phyloP scores from a whole-genome alignment of 2,797 vertebrate species.

The Poecilia velifera region DNA sequence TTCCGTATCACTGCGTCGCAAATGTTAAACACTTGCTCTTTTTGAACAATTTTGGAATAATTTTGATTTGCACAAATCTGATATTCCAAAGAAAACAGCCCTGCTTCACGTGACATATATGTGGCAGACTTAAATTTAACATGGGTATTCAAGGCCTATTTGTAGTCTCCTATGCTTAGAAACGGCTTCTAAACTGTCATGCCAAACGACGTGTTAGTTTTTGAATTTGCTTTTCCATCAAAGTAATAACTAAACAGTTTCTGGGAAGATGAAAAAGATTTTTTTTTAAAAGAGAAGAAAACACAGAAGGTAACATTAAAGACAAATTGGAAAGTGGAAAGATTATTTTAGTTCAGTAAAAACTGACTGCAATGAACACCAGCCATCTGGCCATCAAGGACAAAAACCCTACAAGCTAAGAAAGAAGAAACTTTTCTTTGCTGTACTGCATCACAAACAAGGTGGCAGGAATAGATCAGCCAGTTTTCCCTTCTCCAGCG shows the following conservation, averaged over 20 bases:
- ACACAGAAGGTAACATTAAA: background rate
- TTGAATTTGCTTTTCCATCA: background rate
- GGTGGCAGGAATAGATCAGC: background rate
- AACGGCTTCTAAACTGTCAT: background rate
- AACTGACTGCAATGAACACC: background rate
- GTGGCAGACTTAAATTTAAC: background rate
- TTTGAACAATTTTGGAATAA: background rate
- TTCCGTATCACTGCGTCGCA: constrained; percentile 19
- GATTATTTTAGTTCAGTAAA: background rate
- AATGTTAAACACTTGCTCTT: background rate
- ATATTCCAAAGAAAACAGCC: background rate
- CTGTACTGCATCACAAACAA: background rate
- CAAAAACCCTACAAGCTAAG: background rate
- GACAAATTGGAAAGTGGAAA: background rate
- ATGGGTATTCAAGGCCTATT: background rate
- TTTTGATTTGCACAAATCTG: background rate
- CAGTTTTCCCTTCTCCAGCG: background rate
- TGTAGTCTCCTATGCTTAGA: background rate
- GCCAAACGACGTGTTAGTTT: background rate
- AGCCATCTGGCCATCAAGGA: background rate
- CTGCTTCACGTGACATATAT: background rate
- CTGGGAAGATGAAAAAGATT: background rate
- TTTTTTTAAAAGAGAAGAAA: background rate
- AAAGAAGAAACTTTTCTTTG: background rate
- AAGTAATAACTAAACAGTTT: background rate